These are phyloP conservation scores for Eulemur macaco DNA, from an alignment of 2,113 vertebrate genomes.

Conservation along the genomic window DNA sequence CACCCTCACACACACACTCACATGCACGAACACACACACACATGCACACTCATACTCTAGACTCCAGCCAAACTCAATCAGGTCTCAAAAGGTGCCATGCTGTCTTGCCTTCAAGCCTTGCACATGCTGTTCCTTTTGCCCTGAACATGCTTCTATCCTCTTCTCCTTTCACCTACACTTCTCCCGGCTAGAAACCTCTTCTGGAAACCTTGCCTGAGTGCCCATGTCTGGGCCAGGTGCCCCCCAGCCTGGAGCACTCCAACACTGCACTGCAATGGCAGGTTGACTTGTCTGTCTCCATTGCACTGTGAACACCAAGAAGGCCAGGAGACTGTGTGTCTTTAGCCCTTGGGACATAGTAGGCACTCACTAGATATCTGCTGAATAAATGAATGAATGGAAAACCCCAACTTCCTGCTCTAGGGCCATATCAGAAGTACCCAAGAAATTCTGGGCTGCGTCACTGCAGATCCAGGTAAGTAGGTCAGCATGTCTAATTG, in stretches of 20 bases:
- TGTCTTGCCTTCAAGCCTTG: neutral
- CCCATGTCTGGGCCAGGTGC: neutral
- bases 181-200: neutral
- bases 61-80: neutral
- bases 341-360: neutral
- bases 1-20: neutral
- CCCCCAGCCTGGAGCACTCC: neutral
- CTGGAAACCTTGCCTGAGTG: neutral
- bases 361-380: neutral
- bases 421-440: neutral
- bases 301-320: neutral
- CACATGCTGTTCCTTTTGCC: neutral
- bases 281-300: neutral
- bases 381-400: neutral
- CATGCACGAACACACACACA: neutral
- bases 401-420: neutral
- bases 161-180: neutral
- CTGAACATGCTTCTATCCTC: neutral
- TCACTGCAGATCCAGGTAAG: neutral
- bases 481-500: neutral
- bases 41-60: neutral
- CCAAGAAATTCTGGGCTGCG: neutral
- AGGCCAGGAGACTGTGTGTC: neutral
- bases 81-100: neutral
- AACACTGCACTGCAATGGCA: fast-evolving